Evolutionary conservation across 2,797 vertebrate species (phyloP).

Genomic region (Remorina albescens): DNA sequence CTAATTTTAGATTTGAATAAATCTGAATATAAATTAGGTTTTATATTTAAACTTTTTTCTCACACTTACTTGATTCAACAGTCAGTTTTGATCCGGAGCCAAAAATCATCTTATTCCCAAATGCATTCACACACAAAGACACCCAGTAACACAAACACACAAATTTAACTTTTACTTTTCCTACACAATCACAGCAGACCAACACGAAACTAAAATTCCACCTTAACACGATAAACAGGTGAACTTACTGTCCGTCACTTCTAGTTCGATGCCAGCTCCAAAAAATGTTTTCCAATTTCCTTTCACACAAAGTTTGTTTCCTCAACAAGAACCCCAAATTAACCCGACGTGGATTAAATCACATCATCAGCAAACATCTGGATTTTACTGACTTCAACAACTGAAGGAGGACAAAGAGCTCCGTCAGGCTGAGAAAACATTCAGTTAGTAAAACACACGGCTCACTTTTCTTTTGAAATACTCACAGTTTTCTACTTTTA

Average conservation of each 20-base stretch:
- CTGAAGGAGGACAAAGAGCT: neutral
- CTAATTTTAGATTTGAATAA: no score
- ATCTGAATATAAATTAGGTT: no score
- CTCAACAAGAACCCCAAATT: neutral
- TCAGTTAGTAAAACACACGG: no score
- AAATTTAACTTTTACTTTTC: neutral
- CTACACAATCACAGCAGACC: neutral
- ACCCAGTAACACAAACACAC: neutral
- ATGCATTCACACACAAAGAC: slow-evolving; percentile 39
- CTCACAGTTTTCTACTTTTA: slow-evolving; percentile 35
- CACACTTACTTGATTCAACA: slow-evolving; percentile 23
- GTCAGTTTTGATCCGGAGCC: slow-evolving; percentile 30
- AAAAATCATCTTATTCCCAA: slow-evolving; percentile 29
- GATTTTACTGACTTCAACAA: neutral
- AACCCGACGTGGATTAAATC: neutral
- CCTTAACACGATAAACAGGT: no score
- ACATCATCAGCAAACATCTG: slow-evolving; percentile 4
- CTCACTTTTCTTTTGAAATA: neutral
- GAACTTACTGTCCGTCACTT: slow-evolving; percentile 29
- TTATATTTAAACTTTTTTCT: no score
- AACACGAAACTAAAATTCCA: neutral
- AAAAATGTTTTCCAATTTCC: slow-evolving; percentile 3
- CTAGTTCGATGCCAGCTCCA: slow-evolving; percentile 28
- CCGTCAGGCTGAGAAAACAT: no score
- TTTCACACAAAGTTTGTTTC: slow-evolving; percentile 37